Percentiles rank a stretch among this genome's conserved stretches.
Evolutionary conservation across 2,888 invertebrate species (phyloP).

Genomic region (Alsophila aescularia): DNA sequence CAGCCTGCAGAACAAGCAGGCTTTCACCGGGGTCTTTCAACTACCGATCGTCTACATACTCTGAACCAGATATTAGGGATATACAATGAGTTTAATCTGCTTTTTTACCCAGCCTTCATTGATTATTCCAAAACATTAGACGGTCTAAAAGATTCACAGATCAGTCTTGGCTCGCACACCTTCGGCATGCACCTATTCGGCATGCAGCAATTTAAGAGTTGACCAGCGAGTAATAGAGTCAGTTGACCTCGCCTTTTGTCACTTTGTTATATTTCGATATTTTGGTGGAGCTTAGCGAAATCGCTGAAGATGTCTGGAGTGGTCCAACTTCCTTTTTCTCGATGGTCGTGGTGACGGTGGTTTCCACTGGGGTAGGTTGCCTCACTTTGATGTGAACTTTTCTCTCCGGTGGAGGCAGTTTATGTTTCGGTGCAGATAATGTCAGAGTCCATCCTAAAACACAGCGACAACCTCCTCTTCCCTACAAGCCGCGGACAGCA

Average conservation of each 20-base stretch:
- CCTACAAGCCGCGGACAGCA: slow-evolving; percentile 66
- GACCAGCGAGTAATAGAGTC: slow-evolving; percentile 66
- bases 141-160: too few relatives aligned
- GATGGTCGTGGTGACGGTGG: slow-evolving; percentile 34
- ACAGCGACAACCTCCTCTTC: slow-evolving; percentile 74
- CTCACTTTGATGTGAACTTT: slow-evolving; percentile 70
- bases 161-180: slow-evolving; percentile 67
- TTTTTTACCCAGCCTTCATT: too few relatives aligned
- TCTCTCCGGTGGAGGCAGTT: slow-evolving; percentile 71
- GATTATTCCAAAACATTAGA: too few relatives aligned
- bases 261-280: slow-evolving; percentile 74
- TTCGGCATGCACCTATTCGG: slow-evolving; percentile 57
- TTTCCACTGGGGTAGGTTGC: slow-evolving; percentile 46
- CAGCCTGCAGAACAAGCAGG: too few relatives aligned
- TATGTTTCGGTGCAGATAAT: slow-evolving; percentile 71
- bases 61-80: too few relatives aligned
- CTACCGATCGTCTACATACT: too few relatives aligned
- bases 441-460: slow-evolving; percentile 65
- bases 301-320: slow-evolving; percentile 38
- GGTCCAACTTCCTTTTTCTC: slow-evolving; percentile 45
- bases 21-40: too few relatives aligned
- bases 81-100: too few relatives aligned
- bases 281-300: slow-evolving; percentile 62
- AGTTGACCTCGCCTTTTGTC: slow-evolving; percentile 68
- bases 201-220: too few relatives aligned